phyloP scores from a whole-genome alignment of 2,888 invertebrate genomes.

The Atherix ibis region DNA sequence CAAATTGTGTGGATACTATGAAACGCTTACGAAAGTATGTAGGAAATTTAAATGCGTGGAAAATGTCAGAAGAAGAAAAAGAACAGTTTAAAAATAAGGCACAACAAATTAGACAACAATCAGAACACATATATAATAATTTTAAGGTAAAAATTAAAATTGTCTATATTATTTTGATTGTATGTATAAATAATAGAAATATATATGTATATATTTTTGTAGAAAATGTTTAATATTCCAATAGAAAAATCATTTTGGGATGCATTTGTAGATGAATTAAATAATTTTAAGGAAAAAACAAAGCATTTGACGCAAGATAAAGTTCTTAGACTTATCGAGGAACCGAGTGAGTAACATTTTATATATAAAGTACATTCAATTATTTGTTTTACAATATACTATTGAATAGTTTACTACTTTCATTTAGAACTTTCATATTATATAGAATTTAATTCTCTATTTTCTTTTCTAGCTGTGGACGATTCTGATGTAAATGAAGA shows the following conservation, averaged over 20 bases:
- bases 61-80: constrained; percentile 42
- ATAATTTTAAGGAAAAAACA: constrained; percentile 49
- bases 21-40: constrained; percentile 61
- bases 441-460: no score
- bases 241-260: constrained; percentile 54
- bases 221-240: constrained; percentile 46
- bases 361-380: not conserved
- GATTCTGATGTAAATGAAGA: no score
- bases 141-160: constrained; percentile 18
- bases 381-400: no score
- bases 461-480: no score
- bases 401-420: no score
- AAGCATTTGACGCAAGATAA: constrained; percentile 19
- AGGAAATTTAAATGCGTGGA: constrained; percentile 64
- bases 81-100: constrained; percentile 50
- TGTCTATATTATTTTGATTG: not conserved
- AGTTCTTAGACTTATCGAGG: constrained; percentile 4
- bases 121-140: constrained; percentile 36
- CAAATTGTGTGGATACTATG: constrained; percentile 60
- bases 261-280: constrained; percentile 49
- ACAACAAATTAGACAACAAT: constrained; percentile 49
- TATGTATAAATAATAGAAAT: constrained; percentile 1
- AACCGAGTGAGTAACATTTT: constrained; percentile 3
- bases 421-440: no score
- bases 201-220: constrained; percentile 15